Percentiles rank a stretch among this genome's conserved stretches.
These are phyloP conservation scores for Lepidocolaptes lacrymiger DNA, from an alignment of 2,797 vertebrate species.

Conservation along the genomic window DNA sequence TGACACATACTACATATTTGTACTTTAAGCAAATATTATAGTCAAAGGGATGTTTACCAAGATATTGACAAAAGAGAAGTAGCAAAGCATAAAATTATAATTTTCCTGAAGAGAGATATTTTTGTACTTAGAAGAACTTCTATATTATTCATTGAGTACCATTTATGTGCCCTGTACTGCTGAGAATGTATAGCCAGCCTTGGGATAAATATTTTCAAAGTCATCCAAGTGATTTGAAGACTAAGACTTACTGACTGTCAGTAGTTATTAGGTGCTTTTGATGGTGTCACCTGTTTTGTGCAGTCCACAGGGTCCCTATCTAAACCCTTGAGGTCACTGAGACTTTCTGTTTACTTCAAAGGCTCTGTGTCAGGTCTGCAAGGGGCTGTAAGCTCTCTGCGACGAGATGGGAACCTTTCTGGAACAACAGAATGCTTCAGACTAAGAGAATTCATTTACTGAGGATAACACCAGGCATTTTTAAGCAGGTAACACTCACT, in stretches of 20 bases:
- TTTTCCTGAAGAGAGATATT: background rate
- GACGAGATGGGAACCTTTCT: background rate
- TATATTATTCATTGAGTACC: background rate
- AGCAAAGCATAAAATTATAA: constrained; percentile 8
- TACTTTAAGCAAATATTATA: constrained; percentile 29
- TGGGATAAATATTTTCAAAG: constrained; percentile 23
- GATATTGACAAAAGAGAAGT: background rate
- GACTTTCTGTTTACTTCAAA: background rate
- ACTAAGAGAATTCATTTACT: background rate
- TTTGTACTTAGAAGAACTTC: background rate
- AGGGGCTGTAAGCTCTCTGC: background rate
- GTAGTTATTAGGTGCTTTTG: background rate
- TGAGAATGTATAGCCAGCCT: background rate
- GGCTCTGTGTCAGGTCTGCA: background rate
- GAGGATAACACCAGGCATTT: background rate
- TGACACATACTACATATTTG: constrained; percentile 30
- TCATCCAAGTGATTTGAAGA: background rate
- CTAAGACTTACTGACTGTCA: background rate
- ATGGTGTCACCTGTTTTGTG: background rate
- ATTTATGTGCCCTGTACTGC: background rate
- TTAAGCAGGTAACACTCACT: background rate
- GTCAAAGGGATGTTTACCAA: constrained; percentile 38
- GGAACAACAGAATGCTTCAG: background rate
- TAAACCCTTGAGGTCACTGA: background rate
- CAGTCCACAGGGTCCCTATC: background rate